phyloP scores from a whole-genome alignment of 2,797 vertebrate genomes.

The Coreius guichenoti region DNA sequence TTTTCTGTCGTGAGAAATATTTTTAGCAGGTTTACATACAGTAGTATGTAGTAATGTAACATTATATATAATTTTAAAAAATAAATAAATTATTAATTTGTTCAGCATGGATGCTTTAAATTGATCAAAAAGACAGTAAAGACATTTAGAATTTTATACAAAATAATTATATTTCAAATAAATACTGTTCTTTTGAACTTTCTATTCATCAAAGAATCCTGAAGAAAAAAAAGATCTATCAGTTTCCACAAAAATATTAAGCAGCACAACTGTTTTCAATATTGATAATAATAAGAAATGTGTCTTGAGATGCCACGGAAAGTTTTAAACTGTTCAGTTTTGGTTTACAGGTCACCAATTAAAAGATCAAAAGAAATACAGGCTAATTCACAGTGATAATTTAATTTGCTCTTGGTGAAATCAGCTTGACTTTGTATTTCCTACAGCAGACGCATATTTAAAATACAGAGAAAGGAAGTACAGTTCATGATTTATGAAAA shows the following conservation, averaged over 20 bases:
- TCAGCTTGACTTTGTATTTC: slow-evolving; percentile 6
- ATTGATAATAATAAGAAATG: background rate
- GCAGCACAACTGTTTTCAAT: background rate
- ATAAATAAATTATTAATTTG: background rate
- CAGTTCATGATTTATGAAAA: slow-evolving; percentile 31
- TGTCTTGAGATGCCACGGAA: background rate
- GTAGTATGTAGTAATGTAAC: background rate
- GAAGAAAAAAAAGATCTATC: too few relatives aligned
- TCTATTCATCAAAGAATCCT: too few relatives aligned
- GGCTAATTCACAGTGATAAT: background rate
- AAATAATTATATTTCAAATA: too few relatives aligned
- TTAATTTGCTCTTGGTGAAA: background rate
- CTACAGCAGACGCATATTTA: background rate
- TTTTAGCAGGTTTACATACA: background rate
- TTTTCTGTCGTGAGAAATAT: background rate
- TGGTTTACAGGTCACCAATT: background rate
- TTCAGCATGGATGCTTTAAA: background rate
- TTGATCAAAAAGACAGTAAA: background rate
- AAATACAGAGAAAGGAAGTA: background rate
- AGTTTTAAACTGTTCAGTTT: background rate
- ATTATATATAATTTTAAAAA: background rate
- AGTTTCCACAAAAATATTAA: background rate
- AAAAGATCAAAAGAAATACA: background rate
- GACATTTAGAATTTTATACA: too few relatives aligned
- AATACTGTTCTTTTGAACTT: too few relatives aligned